Percentiles rank a stretch among this genome's conserved stretches.
Evolutionary conservation across 1,140 invertebrate genomes (phyloP).

Genomic region (Caenorhabditis remanei): DNA sequence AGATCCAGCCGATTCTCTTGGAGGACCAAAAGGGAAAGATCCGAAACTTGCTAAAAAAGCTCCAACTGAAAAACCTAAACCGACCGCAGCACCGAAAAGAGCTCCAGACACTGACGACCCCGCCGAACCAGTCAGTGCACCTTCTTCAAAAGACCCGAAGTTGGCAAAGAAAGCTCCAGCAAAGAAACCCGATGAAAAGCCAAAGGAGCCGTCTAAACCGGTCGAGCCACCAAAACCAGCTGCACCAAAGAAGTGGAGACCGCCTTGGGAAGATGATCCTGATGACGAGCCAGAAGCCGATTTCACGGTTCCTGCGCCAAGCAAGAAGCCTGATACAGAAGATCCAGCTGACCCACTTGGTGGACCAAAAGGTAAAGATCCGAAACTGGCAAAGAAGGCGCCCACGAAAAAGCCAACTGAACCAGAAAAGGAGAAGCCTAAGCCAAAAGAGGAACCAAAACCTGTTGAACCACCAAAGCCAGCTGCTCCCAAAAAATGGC

Average conservation of each 20-base stretch:
- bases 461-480: conserved; percentile 14
- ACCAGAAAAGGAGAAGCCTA: background rate
- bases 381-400: background rate
- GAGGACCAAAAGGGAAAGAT: background rate
- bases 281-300: conserved; percentile 6
- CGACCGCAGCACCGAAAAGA: background rate
- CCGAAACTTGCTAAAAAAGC: background rate
- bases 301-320: conserved; percentile 16
- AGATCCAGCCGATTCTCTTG: conserved; percentile 14
- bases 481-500: conserved; percentile 29
- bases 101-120: conserved; percentile 10
- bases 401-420: background rate
- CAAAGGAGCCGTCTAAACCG: background rate
- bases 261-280: conserved; percentile 28
- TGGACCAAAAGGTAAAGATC: conserved; percentile 13
- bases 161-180: background rate
- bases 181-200: background rate
- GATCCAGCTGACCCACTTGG: conserved; percentile 13
- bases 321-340: conserved; percentile 30
- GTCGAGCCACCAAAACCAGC: conserved; percentile 23
- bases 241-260: conserved; percentile 16
- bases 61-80: conserved; percentile 9
- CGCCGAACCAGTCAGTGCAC: conserved; percentile 17
- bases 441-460: conserved; percentile 13
- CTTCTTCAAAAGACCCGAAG: background rate